Conservation (phyloP, 2,797 vertebrate genomes). For the Cephalopachus bancanus region DNA sequence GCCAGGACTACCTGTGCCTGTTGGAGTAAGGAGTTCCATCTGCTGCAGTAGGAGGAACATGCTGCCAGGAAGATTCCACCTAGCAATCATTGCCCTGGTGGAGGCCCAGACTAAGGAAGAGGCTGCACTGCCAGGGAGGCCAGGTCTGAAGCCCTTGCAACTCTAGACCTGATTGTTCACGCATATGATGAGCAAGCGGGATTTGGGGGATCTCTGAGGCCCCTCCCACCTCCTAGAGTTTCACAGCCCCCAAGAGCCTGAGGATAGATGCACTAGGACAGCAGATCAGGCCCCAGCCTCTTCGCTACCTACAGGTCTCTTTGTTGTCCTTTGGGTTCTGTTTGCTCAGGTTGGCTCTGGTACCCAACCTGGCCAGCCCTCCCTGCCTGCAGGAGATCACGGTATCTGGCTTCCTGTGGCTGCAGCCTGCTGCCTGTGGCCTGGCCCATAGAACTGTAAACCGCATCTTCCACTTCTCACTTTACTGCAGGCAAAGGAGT, state of each 20-base stretch:
- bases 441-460: constrained; percentile 22
- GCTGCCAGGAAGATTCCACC: not conserved
- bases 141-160: constrained; percentile 26
- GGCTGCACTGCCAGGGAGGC: not conserved
- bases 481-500: not conserved
- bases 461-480: not conserved
- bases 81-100: not conserved
- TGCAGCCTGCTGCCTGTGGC: not conserved
- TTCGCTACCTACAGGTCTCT: not conserved
- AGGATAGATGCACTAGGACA: not conserved
- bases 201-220: not conserved
- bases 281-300: not conserved
- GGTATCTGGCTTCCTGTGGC: not conserved
- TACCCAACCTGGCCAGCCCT: not conserved
- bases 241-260: not conserved
- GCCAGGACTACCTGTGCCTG: not conserved
- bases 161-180: not conserved
- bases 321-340: not conserved
- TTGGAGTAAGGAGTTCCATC: not conserved
- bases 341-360: not conserved
- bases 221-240: not conserved
- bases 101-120: not conserved
- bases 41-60: not conserved
- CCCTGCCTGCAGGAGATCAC: not conserved
- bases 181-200: not conserved